phyloP scores from a whole-genome alignment of 2,113 vertebrate species.

The Syngnathus typhle region DNA sequence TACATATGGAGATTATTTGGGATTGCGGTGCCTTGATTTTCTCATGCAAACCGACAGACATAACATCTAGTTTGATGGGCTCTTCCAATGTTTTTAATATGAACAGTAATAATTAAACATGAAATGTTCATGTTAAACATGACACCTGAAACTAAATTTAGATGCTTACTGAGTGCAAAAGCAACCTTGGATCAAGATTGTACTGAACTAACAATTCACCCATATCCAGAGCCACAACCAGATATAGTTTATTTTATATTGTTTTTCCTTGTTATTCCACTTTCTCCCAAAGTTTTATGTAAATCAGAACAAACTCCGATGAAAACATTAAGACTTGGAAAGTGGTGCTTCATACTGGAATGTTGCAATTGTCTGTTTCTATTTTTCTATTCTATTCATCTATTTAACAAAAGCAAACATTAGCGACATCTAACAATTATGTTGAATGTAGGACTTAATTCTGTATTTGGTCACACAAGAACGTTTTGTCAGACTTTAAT shows the following conservation, averaged over 20 bases:
- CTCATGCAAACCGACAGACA: neutral
- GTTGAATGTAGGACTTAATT: neutral
- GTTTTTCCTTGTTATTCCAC: no score
- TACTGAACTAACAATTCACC: neutral
- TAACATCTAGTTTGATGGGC: neutral
- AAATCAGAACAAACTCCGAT: neutral
- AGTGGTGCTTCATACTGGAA: neutral
- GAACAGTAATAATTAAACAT: neutral
- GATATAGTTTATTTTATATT: no score
- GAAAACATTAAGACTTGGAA: neutral
- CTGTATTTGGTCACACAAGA: slow-evolving; percentile 6
- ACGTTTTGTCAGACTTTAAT: slow-evolving; percentile 6
- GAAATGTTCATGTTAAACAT: no score
- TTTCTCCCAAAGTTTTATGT: no score
- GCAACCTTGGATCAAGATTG: neutral
- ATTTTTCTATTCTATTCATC: neutral
- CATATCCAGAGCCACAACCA: no score
- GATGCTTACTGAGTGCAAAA: neutral
- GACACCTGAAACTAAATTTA: neutral
- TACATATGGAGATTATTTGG: slow-evolving; percentile 1
- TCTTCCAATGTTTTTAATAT: neutral
- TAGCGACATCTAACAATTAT: neutral
- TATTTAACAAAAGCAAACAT: neutral
- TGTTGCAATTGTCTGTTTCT: neutral
- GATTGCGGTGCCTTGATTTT: neutral